A percentile compares a stretch with the other conserved stretches of the same genome.
These are phyloP conservation scores for Urocynchramus pylzowi DNA, from an alignment of 2,113 vertebrate genomes.

Conservation along the genomic window DNA sequence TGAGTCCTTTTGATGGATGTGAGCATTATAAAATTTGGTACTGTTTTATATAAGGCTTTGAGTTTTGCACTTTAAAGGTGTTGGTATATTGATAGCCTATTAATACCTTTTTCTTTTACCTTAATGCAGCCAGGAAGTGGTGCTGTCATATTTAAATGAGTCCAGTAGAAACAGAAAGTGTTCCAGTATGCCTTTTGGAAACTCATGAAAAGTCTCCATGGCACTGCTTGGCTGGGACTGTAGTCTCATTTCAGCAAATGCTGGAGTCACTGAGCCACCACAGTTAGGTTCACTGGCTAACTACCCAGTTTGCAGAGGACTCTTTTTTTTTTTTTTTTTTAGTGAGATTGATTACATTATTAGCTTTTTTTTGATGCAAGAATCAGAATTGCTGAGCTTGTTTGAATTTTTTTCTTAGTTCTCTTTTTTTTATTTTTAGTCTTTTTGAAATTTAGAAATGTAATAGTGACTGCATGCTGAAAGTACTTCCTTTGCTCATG, in stretches of 20 bases:
- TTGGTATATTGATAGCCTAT: background rate
- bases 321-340: background rate
- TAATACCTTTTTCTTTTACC: background rate
- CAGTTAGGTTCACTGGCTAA: background rate
- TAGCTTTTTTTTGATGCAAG: background rate
- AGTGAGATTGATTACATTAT: background rate
- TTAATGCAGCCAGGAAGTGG: background rate
- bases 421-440: background rate
- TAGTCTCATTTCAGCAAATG: background rate
- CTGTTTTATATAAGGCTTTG: background rate
- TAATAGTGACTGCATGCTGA: background rate
- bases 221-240: background rate
- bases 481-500: slow-evolving; percentile 4
- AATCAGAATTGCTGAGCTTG: background rate
- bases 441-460: background rate
- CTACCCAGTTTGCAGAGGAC: background rate
- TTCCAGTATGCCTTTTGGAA: background rate
- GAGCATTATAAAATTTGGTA: background rate
- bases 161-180: background rate
- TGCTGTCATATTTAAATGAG: background rate
- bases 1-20: background rate
- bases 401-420: background rate
- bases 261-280: background rate
- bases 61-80: background rate
- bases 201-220: background rate